Conservation (phyloP, 1,140 invertebrate species). For the Papilio polyxenes region DNA sequence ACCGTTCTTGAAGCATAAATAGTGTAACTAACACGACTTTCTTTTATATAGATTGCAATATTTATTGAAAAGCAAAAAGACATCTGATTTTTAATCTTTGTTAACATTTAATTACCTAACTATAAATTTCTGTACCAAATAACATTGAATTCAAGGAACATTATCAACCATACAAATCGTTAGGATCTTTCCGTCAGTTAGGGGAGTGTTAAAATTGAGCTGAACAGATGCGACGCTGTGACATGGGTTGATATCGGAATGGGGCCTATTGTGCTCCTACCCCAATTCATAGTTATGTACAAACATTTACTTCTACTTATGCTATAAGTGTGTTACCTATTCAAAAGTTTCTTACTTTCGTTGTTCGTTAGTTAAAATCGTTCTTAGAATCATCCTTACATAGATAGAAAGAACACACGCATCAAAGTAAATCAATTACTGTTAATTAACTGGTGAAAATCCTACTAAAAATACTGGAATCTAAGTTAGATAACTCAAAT, state of each 20-base stretch:
- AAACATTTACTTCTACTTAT: not conserved
- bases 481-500: not conserved
- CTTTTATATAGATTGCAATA: no score
- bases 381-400: no score
- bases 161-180: conserved; percentile 22
- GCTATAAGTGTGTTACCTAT: not conserved
- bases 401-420: no score
- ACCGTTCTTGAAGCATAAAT: no score
- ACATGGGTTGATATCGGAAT: conserved; percentile 31
- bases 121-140: not conserved
- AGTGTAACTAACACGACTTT: no score
- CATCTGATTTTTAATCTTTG: not conserved
- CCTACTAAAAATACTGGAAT: not conserved
- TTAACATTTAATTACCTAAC: not conserved
- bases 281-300: conserved; percentile 17
- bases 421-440: no score
- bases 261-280: conserved; percentile 28
- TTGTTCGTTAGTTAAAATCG: not conserved
- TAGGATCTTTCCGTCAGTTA: conserved; percentile 24
- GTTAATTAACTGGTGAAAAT: not conserved
- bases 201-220: conserved; percentile 36
- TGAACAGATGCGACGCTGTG: conserved; percentile 39
- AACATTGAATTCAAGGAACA: not conserved
- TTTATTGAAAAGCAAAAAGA: not conserved
- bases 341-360: conserved; percentile 13